Evolutionary conservation across 1,140 invertebrate species (phyloP), one percentile per base, ranked within the genome.

Genomic region (Drosophila lacteicornis): DNA sequence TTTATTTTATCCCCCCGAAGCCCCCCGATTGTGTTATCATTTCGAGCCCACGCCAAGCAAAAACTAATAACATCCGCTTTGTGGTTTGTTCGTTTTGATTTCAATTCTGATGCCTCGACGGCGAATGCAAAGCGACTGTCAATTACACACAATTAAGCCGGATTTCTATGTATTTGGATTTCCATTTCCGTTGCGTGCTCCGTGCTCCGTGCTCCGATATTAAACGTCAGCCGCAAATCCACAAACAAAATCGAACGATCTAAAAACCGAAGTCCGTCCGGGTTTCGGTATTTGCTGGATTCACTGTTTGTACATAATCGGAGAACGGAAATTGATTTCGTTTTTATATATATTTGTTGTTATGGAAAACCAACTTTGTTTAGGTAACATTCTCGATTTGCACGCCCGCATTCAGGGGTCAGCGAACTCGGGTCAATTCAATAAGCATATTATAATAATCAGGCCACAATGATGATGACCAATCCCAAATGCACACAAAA

Each of bases 371-470:
- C 53, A 55, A 69, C 71, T 88, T 80, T 75, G 71, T 76, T 75
- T 67, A 74, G 51, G 63, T 61, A 80, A 67, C 43, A 55, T 55
- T 60, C 56, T 62, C 49, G 38, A 57, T 67, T 38, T 59, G 71
- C 58, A 66, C 51, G 27, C 36, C 45, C 22, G 33, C 47, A 38
- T 47, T 27, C 22, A 19, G 51, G 53, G 84, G 75, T 80, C 83
- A 86, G 30, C 74, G 84, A 77, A 80, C 83, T 51, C 27, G 43
- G 62, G 49, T 58, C 57, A 62, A 83, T 57, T 76, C 65, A 82
- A 83, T 88, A 88, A 86, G 83, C 76, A 86, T 88, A 88, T 86
- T 88, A 86, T 83, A 68, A 88, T 86, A 83, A 86, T 86, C 51
- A 71, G 67, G 63, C 76, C 70, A 51, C 80, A 69, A 88, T 88